These are phyloP conservation scores for Passerculus sandwichensis DNA, from an alignment of 2,797 vertebrate species.

Conservation along the genomic window DNA sequence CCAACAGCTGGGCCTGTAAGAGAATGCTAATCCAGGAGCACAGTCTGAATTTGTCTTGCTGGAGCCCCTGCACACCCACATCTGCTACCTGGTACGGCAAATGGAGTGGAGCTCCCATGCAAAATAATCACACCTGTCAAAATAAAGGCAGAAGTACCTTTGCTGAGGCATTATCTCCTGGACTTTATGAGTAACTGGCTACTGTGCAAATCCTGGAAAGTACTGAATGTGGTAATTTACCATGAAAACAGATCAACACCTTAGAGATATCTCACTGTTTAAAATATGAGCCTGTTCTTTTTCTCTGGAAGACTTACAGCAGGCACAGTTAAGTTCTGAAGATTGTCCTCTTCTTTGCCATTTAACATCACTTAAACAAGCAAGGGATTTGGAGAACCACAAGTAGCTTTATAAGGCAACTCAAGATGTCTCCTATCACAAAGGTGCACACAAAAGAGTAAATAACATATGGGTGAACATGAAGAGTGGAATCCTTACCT, in stretches of 20 bases:
- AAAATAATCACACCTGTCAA: neutral
- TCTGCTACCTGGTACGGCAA: accelerated
- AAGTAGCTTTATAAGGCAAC: neutral
- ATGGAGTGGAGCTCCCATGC: neutral
- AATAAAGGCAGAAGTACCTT: neutral
- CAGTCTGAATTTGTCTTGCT: neutral
- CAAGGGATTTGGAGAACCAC: neutral
- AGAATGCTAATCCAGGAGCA: neutral
- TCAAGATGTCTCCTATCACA: neutral
- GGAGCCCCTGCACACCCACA: neutral
- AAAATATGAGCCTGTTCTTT: neutral
- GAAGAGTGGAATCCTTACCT: slow-evolving; percentile 82
- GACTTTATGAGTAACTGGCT: neutral
- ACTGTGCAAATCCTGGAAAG: neutral
- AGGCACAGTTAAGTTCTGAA: neutral
- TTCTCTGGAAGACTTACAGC: neutral
- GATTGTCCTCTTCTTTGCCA: neutral
- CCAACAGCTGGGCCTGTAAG: neutral
- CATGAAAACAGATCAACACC: neutral
- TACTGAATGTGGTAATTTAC: neutral
- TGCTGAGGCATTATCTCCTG: neutral
- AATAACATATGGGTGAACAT: neutral
- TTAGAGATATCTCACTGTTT: neutral
- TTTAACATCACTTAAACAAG: neutral
- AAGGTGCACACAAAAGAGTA: neutral